Percentiles rank a stretch among this genome's conserved stretches.
Conservation (phyloP, 2,888 invertebrate species). For the Amphipyra tragopoginis region DNA sequence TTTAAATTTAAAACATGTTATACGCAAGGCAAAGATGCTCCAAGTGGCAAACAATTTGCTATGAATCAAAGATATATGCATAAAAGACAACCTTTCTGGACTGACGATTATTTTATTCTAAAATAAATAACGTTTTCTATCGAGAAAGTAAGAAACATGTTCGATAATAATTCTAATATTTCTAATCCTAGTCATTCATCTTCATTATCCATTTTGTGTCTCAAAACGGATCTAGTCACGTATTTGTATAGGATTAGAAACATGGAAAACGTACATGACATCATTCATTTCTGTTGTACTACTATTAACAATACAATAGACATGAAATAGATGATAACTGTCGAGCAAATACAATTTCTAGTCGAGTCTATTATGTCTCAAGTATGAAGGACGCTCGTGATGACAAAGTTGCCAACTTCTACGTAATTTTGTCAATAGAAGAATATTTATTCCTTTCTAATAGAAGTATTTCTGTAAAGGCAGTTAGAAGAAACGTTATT, state of each 20-base stretch:
- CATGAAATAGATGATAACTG: conserved; percentile 28
- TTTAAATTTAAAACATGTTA: too few relatives aligned
- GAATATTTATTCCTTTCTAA: neutral
- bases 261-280: conserved; percentile 27
- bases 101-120: neutral
- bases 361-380: conserved; percentile 17
- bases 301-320: conserved; percentile 35
- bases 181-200: conserved; percentile 30
- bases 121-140: too few relatives aligned
- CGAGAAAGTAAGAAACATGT: conserved; percentile 18
- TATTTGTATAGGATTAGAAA: conserved; percentile 36
- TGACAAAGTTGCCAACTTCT: conserved; percentile 6
- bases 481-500: too few relatives aligned
- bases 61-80: too few relatives aligned
- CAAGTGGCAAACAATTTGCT: too few relatives aligned
- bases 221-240: conserved; percentile 33
- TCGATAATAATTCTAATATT: conserved; percentile 5
- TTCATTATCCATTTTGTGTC: conserved; percentile 34
- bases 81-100: neutral
- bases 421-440: conserved; percentile 4
- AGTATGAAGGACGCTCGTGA: conserved; percentile 14
- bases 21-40: too few relatives aligned
- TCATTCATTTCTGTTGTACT: conserved; percentile 22
- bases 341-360: conserved; percentile 44
- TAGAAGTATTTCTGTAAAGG: too few relatives aligned